phyloP scores from a whole-genome alignment of 2,888 invertebrate genomes.

The Megastigmus dorsalis region DNA sequence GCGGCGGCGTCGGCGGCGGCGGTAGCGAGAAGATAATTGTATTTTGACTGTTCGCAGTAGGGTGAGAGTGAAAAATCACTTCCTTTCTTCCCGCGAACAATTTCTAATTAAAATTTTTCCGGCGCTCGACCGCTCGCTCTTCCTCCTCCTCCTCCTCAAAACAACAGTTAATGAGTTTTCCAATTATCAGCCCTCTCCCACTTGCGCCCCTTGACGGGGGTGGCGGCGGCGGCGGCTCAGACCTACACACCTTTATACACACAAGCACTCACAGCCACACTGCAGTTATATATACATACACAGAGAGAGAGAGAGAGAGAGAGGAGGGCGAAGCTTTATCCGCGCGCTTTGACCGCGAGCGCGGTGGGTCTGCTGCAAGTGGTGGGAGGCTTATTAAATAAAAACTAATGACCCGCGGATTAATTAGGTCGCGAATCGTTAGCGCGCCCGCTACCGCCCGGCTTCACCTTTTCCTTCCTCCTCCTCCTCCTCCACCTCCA shows the following conservation, averaged over 20 bases:
- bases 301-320: background rate
- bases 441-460: conserved; percentile 5
- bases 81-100: conserved; percentile 48
- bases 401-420: conserved; percentile 52
- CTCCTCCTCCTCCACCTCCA: background rate
- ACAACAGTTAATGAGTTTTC: conserved; percentile 52
- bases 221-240: no score
- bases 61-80: conserved; percentile 49
- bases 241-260: no score
- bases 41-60: conserved; percentile 38
- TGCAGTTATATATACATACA: no score
- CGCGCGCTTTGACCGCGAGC: no score
- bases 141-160: conserved; percentile 2
- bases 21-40: conserved; percentile 46
- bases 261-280: no score
- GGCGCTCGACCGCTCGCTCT: background rate
- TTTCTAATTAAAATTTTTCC: conserved; percentile 55
- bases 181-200: conserved; percentile 43
- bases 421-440: conserved; percentile 54
- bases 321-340: background rate
- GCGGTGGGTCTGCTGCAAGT: no score
- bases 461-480: conserved; percentile 7
- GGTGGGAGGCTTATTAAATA: conserved; percentile 45
- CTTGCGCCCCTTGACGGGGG: background rate
- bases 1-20: no score